phyloP scores from a whole-genome alignment of 2,888 invertebrate genomes.

The Autographa gamma region DNA sequence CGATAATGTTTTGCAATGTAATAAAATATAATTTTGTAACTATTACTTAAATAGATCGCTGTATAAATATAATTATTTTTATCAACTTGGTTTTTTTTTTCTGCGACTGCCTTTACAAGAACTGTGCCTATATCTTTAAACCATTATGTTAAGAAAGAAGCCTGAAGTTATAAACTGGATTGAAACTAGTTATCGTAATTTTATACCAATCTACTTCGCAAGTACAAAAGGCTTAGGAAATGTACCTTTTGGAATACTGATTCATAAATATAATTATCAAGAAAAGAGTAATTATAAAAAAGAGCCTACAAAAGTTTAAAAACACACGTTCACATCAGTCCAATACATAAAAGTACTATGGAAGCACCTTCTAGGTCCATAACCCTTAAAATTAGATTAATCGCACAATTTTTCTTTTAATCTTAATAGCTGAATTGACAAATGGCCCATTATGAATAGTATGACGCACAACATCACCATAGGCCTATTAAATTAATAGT shows the following conservation, averaged over 20 bases:
- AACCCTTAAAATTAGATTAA: constrained; percentile 7
- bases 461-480: background rate
- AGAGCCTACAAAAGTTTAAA: background rate
- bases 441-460: constrained; percentile 13
- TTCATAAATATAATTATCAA: too few species aligned
- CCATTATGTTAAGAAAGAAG: too few species aligned
- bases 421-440: constrained; percentile 14
- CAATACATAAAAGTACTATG: background rate
- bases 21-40: constrained; percentile 40
- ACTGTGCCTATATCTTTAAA: too few species aligned
- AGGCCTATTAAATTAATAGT: background rate
- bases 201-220: too few species aligned
- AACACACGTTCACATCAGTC: background rate
- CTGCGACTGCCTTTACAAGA: too few species aligned
- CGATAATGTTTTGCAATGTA: constrained; percentile 28
- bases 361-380: too few species aligned
- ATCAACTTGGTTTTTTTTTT: background rate
- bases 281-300: too few species aligned
- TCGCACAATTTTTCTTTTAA: constrained; percentile 13
- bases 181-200: too few species aligned
- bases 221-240: too few species aligned
- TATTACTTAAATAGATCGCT: constrained; percentile 44
- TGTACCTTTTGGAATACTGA: too few species aligned
- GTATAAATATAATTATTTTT: constrained; percentile 6
- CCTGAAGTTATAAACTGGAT: too few species aligned